Evolutionary conservation across 2,797 vertebrate genomes (phyloP), one percentile per base, ranked within the genome.

Genomic region (Paedocypris micromegethes): DNA sequence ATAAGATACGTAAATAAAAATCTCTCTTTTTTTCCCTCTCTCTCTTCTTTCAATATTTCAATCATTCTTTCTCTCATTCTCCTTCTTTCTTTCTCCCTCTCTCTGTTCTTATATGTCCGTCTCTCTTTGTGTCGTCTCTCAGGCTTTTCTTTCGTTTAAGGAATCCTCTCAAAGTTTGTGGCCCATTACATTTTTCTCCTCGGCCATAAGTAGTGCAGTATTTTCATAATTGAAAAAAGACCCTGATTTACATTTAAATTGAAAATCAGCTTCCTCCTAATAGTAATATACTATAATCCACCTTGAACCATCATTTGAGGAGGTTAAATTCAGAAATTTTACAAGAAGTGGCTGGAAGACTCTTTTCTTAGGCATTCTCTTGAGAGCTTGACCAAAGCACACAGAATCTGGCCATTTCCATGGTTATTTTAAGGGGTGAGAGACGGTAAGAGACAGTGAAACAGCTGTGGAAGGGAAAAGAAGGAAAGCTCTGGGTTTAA

Each of bases 161-260:
- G 51, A 54, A 71, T 74, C 58, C 68, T 75, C 63, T 83, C 47
- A 59, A 74, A 82, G 54, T 86, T 82, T 84, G 77, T 81, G 75
- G 76, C 68, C 78, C 76, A 80, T 83, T 80, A 74, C 65, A 78
- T 78, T 66, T 73, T 74, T 42, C 56, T 76, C 68, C 58, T 50
- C 72, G 52, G 75, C 58, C 71, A 76, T 64, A 81, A 83, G 75
- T 83, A 82, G 80, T 75, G 72, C 77, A 75, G 78, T 70, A 79
- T 78, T 81, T 80, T 77, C 81, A 83, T 86, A 82, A 86, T 83
- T 78, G 70, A 72, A 77, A 79, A 77, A 82, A 77, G 52, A 72
- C 48, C 72, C 78, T 81, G 80, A 88, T 88, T 90, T 88, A 84
- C 86, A 90, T 88, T 88, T 90, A 87, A 86, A 89, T 88, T 70